phyloP scores from a whole-genome alignment of 1,140 invertebrate species.

The Mya arenaria region DNA sequence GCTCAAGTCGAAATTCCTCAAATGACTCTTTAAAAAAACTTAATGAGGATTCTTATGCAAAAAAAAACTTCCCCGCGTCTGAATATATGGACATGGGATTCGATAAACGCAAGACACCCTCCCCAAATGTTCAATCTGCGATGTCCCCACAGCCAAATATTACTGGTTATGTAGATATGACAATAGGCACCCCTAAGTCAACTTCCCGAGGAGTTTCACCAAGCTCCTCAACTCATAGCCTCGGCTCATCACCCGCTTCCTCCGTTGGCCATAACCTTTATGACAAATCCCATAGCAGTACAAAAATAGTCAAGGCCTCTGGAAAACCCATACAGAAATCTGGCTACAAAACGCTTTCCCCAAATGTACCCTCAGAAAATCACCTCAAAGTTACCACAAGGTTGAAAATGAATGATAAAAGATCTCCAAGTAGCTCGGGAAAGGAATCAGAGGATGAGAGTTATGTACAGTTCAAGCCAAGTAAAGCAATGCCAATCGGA shows the following conservation, averaged over 20 bases:
- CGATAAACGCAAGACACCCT: conserved; percentile 62
- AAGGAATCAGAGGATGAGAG: conserved; percentile 67
- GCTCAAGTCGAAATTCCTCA: conserved; percentile 68
- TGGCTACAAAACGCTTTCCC: conserved; percentile 7
- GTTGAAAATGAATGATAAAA: conserved; percentile 27
- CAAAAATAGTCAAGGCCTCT: conserved; percentile 60
- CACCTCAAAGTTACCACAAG: conserved; percentile 40
- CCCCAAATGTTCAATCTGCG: conserved; percentile 48
- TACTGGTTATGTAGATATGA: conserved; percentile 73
- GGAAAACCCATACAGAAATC: conserved; percentile 63
- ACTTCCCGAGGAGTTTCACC: conserved; percentile 12
- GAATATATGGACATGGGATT: conserved; percentile 74
- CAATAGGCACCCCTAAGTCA: conserved; percentile 55
- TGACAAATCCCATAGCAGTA: not conserved
- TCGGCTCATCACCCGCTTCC: conserved; percentile 61
- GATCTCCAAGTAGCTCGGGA: conserved; percentile 61
- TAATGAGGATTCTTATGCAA: conserved; percentile 58
- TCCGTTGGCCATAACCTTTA: conserved; percentile 13
- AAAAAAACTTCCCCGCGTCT: conserved; percentile 55
- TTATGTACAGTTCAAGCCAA: conserved; percentile 63
- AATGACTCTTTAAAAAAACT: conserved; percentile 69
- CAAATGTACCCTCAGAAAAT: conserved; percentile 16
- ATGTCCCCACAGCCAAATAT: conserved; percentile 31
- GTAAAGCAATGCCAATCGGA: not conserved
- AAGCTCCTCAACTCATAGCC: conserved; percentile 49